Conservation (phyloP, 2,797 vertebrate species). For the Cyprinodon diabolis region DNA sequence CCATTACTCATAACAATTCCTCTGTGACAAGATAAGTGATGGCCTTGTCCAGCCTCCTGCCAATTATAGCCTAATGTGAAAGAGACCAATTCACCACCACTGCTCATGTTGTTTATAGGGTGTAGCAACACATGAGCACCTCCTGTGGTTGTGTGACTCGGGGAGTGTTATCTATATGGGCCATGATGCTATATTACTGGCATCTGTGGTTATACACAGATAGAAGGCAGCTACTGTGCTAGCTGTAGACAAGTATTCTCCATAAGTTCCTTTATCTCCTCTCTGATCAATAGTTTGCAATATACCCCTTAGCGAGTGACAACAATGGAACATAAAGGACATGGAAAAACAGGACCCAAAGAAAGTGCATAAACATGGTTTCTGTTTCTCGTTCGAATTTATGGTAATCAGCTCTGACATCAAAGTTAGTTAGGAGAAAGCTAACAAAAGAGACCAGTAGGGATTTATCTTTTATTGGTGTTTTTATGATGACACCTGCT, state of each 20-base stretch:
- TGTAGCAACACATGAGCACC: slow-evolving; percentile 24
- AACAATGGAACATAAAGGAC: slow-evolving; percentile 25
- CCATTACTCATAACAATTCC: slow-evolving; percentile 75
- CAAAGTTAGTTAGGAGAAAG: slow-evolving; percentile 2
- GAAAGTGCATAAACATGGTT: slow-evolving; percentile 41
- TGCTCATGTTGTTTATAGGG: slow-evolving; percentile 59
- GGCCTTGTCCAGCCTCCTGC: slow-evolving; percentile 69
- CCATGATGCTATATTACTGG: slow-evolving; percentile 59
- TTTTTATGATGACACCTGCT: slow-evolving; percentile 12
- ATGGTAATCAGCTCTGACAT: slow-evolving; percentile 34
- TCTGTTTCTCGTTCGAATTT: slow-evolving; percentile 31
- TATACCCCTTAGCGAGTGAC: slow-evolving; percentile 57
- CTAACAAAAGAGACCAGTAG: slow-evolving; percentile 13
- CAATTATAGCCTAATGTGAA: slow-evolving; percentile 76
- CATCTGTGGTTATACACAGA: slow-evolving; percentile 69
- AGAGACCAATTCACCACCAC: slow-evolving; percentile 70
- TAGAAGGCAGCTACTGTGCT: slow-evolving; percentile 64
- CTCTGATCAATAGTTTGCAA: slow-evolving; percentile 74
- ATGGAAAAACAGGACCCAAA: slow-evolving; percentile 11
- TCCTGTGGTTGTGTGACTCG: slow-evolving; percentile 44
- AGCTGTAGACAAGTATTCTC: slow-evolving; percentile 49
- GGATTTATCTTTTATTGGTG: slow-evolving; percentile 28
- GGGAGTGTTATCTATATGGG: slow-evolving; percentile 60
- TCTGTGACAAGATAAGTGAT: slow-evolving; percentile 79
- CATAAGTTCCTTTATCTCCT: slow-evolving; percentile 32